Evolutionary conservation across 2,888 invertebrate species (phyloP), one percentile per base, ranked within the genome.

Genomic region (Anoplius nigerrimus): DNA sequence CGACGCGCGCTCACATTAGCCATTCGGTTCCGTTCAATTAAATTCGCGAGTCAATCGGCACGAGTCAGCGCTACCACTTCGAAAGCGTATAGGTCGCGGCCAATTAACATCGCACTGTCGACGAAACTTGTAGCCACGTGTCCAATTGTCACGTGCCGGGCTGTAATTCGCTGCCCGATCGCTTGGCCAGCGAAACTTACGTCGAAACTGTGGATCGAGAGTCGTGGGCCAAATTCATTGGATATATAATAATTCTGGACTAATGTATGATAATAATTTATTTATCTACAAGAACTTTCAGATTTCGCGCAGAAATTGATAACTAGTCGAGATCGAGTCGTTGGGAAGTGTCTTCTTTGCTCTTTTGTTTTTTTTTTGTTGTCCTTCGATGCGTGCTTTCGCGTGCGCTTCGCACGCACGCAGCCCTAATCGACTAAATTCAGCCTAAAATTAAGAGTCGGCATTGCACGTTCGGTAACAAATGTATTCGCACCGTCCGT

Each of bases 41-140:
- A 68, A 73, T 71, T 66, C 58, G 42, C 67, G 69, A 74, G 69
- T 64, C 76, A 74, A 71, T 75, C 73, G 74, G 66, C 69, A 67
- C 66, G 57, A 73, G 70, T 66, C 65, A 53, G 76, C 58, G 69
- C 34, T 11, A 6, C 48, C 75, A 81, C 84, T 84, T 65, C 72
- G 79, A 78, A 81, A n/a, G n/a, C 82, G 85, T 85, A 84, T 84
- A 84, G 73, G 72, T 81, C 86, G 84, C 83, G 72, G 66, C 82
- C 86, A 84, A 86, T 87, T 85, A 82, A n/a, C 78, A 69, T 77
- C 57, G 56, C 18, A 67, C n/a, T 72, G 67, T 62, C 65, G 61
- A 34, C 55, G 46, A 15, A 43, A 64, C 62, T 34, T 34, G 65
- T 61, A 62, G 60, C 59, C 78, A 81, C 81, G 82, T 82, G 79